Percentiles rank a stretch among this genome's conserved stretches.
Evolutionary conservation across 2,113 vertebrate genomes (phyloP).

Genomic region (Gymnorhina tibicen): DNA sequence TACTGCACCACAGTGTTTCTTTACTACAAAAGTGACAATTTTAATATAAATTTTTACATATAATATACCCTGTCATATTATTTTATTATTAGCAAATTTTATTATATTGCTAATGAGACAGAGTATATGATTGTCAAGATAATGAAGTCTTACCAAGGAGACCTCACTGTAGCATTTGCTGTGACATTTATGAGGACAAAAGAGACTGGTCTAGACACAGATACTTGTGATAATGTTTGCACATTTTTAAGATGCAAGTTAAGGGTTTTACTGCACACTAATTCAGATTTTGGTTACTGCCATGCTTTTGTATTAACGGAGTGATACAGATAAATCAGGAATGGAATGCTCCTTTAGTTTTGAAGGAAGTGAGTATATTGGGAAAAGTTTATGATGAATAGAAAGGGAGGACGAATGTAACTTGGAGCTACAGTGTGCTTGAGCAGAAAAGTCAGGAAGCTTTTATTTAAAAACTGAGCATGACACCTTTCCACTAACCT

Average conservation of each 20-base stretch:
- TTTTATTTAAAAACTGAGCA: neutral
- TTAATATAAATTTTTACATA: neutral
- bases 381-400: neutral
- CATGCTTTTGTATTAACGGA: neutral
- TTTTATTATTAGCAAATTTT: neutral
- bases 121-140: too few relatives aligned
- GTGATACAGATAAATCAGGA: neutral
- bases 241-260: neutral
- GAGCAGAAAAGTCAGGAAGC: neutral
- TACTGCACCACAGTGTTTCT: neutral
- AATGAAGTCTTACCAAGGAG: neutral
- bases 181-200: neutral
- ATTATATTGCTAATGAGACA: neutral
- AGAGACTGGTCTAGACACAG: neutral
- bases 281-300: neutral
- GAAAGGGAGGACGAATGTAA: rapidly evolving
- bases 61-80: neutral
- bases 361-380: neutral
- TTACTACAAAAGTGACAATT: neutral
- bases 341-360: neutral
- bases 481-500: neutral
- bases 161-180: neutral
- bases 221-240: neutral
- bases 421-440: neutral
- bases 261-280: neutral